Percentiles rank a stretch among this genome's conserved stretches.
Evolutionary conservation across 2,797 vertebrate genomes (phyloP).

Genomic region (Gymnoscopelus microlampas): DNA sequence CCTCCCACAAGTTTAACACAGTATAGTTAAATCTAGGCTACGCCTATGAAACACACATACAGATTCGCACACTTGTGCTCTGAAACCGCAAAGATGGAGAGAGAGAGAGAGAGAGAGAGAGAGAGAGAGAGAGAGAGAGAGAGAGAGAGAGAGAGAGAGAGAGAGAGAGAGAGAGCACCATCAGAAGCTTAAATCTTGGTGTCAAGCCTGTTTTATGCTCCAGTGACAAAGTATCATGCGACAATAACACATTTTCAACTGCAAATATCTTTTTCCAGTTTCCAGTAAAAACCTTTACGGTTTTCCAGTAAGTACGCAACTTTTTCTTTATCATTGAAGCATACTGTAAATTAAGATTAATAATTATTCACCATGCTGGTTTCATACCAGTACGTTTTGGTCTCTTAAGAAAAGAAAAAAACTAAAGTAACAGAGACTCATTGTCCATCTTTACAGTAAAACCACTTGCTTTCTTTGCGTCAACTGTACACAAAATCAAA

Average conservation of each 20-base stretch:
- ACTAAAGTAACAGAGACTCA: constrained; percentile 31
- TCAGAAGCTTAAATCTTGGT: constrained; percentile 54
- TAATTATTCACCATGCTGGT: constrained; percentile 52
- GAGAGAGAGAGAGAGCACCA: constrained; percentile 33
- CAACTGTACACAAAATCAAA: constrained; percentile 4
- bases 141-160: constrained; percentile 32
- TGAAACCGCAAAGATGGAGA: too few relatives aligned
- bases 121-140: constrained; percentile 11
- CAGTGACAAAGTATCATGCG: too few relatives aligned
- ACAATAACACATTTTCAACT: too few relatives aligned
- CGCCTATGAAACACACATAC: constrained; percentile 45
- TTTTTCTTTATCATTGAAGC: too few relatives aligned
- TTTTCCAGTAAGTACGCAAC: too few relatives aligned
- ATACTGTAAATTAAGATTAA: constrained; percentile 1
- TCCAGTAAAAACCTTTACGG: too few relatives aligned
- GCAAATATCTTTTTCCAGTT: too few relatives aligned
- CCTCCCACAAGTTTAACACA: constrained; percentile 49
- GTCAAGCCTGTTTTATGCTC: constrained; percentile 9
- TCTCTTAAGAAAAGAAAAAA: constrained; percentile 40
- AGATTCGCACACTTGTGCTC: too few relatives aligned
- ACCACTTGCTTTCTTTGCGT: neutral
- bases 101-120: neutral
- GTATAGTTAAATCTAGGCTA: constrained; percentile 56
- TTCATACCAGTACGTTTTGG: constrained; percentile 61
- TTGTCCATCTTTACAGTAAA: constrained; percentile 38